Evolutionary conservation across 2,797 vertebrate genomes (phyloP).

Genomic region (Clarias pachynema): DNA sequence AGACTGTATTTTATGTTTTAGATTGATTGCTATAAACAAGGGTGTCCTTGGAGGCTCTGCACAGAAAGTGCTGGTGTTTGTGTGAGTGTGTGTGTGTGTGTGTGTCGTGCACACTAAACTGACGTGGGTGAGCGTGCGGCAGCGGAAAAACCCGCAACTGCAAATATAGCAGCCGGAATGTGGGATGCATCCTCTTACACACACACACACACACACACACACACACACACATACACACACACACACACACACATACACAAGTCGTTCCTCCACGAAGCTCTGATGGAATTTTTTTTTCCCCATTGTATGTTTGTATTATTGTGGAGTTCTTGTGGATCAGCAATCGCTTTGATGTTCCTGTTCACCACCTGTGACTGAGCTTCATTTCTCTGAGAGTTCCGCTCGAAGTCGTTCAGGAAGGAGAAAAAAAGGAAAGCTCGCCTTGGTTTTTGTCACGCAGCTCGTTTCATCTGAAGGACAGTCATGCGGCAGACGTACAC

Average conservation of each 20-base stretch:
- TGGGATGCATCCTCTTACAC: background rate
- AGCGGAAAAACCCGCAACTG: conserved; percentile 57
- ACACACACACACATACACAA: background rate
- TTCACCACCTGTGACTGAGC: conserved; percentile 6
- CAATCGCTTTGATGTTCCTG: background rate
- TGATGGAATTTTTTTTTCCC: background rate
- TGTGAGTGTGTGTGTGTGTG: conserved; percentile 30
- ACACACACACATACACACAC: background rate
- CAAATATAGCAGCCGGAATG: conserved; percentile 25
- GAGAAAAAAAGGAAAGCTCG: background rate
- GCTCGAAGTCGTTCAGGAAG: background rate
- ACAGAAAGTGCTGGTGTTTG: background rate
- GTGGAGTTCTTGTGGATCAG: background rate
- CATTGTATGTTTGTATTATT: background rate
- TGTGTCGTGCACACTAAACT: conserved; percentile 61
- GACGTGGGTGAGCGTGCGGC: conserved; percentile 59
- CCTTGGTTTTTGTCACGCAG: background rate
- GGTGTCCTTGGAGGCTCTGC: background rate
- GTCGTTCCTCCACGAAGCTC: background rate
- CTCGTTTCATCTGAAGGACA: conserved; percentile 56
- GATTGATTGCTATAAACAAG: background rate
- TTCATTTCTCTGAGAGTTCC: background rate
- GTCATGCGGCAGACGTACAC: conserved; percentile 88
- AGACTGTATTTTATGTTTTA: background rate
- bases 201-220: background rate